Evolutionary conservation across 2,888 invertebrate species (phyloP), one percentile per base, ranked within the genome.

Genomic region (Miltochrista miniata): DNA sequence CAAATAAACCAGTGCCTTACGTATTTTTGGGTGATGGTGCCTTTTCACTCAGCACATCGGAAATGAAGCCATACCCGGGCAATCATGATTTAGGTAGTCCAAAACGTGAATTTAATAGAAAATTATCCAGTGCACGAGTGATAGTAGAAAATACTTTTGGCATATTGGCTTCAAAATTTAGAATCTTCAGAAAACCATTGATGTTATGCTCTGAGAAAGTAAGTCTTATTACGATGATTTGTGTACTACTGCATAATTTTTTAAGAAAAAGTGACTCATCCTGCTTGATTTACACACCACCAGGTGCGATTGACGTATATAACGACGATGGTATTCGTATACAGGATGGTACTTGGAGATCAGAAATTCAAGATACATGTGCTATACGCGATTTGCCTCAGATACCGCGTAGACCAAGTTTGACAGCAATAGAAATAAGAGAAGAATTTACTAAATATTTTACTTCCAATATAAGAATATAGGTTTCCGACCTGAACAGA

Each of bases 61-160:
- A 70, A 29, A 71, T 72, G 67, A 73, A 72, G 45, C 71, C 72
- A n/a, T 72, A 58, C 54, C 65, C 69, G 43, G 68, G 70, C 15
- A 48, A 64, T n/a, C 66, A 70, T 59, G 46, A 56, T 0, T 9
- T 51, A 12, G 61, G 53, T 7, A 54, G 62, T 42, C 57, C 44
- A 51, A 51, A 66, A 59, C 49, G 68, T 5, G 29, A 64, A 56
- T 62, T 68, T 49, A 68, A 68, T 37, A 30, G 62, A 50, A 15
- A 31, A 9, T 45, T 70, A 37, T 59, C 59, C 3, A 59, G 56
- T 54, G 45, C 65, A 13, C 62, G 63, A 34, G 59, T 60, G 31
- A 53, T 59, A 18, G 61, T 65, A 0, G 64, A 67, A 57, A 70
- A 64, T 37, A 58, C 59, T 9, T 67, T 67, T 47, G 65, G 69